Evolutionary conservation across 1,140 invertebrate species (phyloP), one percentile per base, ranked within the genome.

Genomic region (Bombus balteatus): DNA sequence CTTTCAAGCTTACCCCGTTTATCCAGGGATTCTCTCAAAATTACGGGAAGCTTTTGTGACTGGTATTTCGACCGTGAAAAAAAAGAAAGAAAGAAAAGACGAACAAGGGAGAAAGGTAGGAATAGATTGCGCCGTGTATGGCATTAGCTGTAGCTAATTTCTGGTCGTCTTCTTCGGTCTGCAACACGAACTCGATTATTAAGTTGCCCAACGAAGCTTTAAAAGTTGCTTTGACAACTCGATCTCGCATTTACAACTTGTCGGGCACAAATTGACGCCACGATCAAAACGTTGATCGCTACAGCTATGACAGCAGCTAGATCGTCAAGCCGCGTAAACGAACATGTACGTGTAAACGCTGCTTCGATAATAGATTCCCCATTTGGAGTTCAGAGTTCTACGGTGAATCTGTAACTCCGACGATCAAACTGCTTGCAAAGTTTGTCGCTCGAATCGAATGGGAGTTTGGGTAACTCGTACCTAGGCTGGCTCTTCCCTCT

Each of bases 341-440:
- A 88, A 90, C 89, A 86, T 90, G 81, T 88, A 90, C 90, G 89
- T 91, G 89, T 87, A 91, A 91, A 91, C 81, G 90, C 77, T 71
- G 83, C 81, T 77, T 88, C 90, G 90, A 91, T 91, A 91, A 91
- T 91, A 91, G 90, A 91, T 91, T 91, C 88, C 83, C 89, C 85
- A 87, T 91, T 91, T 90, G 83, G 88, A 90, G 89, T 91, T 89
- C 81, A 88, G 86, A 91, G 88, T 90, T 89, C 90, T 72, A 90
- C 90, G 88, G 90, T 83, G 90, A 91, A 91, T 91, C 90, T 91
- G 90, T 90, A 91, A 91, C 90, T 91, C 88, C 84, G 81, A 57
- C 90, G 90, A 91, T 91, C 87, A 90, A 91, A 91, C 90, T 91
- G 90, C 89, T 91, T 91, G 88, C 90, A 91, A 91, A 91, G 90